Conservation (phyloP, 2,113 vertebrate genomes). For the Lathamus discolor region DNA sequence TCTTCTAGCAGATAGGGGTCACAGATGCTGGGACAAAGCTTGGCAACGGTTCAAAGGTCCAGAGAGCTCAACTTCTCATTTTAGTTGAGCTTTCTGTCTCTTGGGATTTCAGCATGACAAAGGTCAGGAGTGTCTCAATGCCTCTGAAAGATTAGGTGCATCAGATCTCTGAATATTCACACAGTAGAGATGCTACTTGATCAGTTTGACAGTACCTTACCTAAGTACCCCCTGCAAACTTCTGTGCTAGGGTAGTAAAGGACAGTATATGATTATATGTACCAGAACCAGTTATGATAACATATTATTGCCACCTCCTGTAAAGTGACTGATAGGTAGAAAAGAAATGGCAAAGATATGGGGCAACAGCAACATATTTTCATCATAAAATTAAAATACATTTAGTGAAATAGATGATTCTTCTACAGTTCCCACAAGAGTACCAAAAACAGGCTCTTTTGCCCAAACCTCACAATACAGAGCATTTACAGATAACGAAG, state of each 20-base stretch:
- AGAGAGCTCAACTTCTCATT: not conserved
- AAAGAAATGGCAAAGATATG: not conserved
- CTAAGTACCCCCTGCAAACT: not conserved
- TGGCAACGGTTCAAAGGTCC: not conserved
- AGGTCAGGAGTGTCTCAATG: fast-evolving
- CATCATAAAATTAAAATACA: not conserved
- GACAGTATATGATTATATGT: not conserved
- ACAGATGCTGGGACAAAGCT: not conserved
- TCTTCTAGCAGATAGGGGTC: not conserved
- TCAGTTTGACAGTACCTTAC: not conserved
- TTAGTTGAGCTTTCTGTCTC: not conserved
- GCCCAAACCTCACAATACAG: not conserved
- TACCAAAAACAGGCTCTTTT: not conserved
- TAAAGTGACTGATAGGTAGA: not conserved
- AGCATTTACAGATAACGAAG: not conserved
- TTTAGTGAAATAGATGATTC: not conserved
- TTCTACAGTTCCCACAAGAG: not conserved
- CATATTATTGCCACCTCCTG: not conserved
- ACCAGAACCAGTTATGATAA: not conserved
- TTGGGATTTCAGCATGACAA: not conserved
- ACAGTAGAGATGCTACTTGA: not conserved
- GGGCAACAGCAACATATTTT: not conserved
- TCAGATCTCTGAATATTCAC: not conserved
- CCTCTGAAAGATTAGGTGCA: not conserved
- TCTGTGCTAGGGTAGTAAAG: not conserved